Conservation (phyloP, 30 jellyfish, hydroid and myxozoan genomes). For the Aurelia sp. region DNA sequence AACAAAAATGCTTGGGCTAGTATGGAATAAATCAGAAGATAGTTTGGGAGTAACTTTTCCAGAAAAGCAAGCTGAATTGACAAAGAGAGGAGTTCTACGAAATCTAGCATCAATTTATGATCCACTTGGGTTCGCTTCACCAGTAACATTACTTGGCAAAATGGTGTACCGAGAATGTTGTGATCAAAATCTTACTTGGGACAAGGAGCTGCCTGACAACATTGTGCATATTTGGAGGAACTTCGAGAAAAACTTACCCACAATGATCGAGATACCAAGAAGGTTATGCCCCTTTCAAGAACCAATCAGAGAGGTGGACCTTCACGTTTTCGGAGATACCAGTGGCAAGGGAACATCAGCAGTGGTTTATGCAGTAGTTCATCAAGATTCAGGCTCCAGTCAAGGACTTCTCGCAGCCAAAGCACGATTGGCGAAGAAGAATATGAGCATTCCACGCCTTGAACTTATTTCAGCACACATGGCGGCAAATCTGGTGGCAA, state of each 20-base stretch:
- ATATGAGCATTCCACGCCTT: slow-evolving; percentile 58
- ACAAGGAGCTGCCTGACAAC: slow-evolving; percentile 35
- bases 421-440: slow-evolving; percentile 24
- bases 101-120: slow-evolving; percentile 68
- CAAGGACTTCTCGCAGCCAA: slow-evolving; percentile 53
- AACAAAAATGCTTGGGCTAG: slow-evolving; percentile 24
- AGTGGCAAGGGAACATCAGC: slow-evolving; percentile 74
- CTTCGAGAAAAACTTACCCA: slow-evolving; percentile 38
- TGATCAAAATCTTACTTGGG: slow-evolving; percentile 56
- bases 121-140: slow-evolving; percentile 75
- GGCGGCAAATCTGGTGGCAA: slow-evolving; percentile 30
- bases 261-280: slow-evolving; percentile 42
- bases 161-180: slow-evolving; percentile 51
- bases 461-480: slow-evolving; percentile 71
- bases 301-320: slow-evolving; percentile 35
- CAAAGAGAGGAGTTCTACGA: slow-evolving; percentile 72
- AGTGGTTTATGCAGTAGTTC: slow-evolving; percentile 64
- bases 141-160: slow-evolving; percentile 47
- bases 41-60: slow-evolving; percentile 20
- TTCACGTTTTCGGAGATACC: slow-evolving; percentile 82
- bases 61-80: slow-evolving; percentile 22
- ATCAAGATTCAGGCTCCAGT: slow-evolving; percentile 38
- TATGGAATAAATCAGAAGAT: slow-evolving; percentile 31
- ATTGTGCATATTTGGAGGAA: slow-evolving; percentile 14
- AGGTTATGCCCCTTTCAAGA: slow-evolving; percentile 27